A percentile compares a stretch with the other conserved stretches of the same genome.
phyloP scores from a whole-genome alignment of 2,113 vertebrate species.

The Coptodon bakossiorum region DNA sequence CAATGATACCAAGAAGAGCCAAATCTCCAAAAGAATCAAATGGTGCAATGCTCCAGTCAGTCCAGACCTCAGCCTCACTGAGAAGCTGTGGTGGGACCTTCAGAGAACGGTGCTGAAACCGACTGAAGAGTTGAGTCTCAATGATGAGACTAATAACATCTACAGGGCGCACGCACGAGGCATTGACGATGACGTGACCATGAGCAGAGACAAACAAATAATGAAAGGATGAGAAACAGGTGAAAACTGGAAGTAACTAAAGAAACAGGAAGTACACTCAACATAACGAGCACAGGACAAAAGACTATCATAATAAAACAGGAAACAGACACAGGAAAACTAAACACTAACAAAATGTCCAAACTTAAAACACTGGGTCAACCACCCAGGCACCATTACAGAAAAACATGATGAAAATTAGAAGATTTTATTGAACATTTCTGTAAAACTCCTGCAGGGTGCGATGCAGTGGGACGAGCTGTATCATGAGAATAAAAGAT shows the following conservation, averaged over 20 bases:
- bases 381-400: neutral
- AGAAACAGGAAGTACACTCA: neutral
- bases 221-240: neutral
- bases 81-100: neutral
- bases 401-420: neutral
- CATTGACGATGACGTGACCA: neutral
- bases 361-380: neutral
- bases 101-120: neutral
- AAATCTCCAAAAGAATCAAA: neutral
- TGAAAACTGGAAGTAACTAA: neutral
- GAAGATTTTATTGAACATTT: neutral
- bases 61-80: neutral
- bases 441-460: neutral
- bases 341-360: neutral
- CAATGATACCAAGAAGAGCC: neutral
- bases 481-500: rapidly evolving
- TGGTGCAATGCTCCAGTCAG: neutral
- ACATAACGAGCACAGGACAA: neutral
- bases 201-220: neutral
- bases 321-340: neutral
- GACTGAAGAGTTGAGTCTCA: neutral
- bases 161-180: rapidly evolving
- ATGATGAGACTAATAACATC: neutral
- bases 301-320: neutral
- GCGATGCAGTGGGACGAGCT: neutral